Percentiles rank a stretch among this genome's conserved stretches.
phyloP scores from a whole-genome alignment of 2,888 invertebrate species.

The Pseudococcus jackbeardsleyi region DNA sequence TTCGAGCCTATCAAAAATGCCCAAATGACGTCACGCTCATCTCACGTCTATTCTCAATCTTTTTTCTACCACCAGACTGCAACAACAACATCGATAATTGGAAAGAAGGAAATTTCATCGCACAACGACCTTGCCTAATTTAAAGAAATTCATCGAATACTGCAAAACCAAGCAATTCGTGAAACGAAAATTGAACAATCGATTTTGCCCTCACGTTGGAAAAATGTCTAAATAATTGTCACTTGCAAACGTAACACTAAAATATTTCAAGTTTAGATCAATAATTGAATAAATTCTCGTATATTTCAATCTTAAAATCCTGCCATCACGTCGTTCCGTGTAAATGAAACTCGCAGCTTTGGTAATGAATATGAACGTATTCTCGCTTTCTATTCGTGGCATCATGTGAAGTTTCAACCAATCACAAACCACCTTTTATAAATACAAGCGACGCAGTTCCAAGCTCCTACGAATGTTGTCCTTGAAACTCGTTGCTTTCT shows the following conservation, averaged over 20 bases:
- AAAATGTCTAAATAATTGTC: background rate
- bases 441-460: background rate
- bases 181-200: background rate
- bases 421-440: background rate
- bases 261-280: background rate
- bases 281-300: background rate
- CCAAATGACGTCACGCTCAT: slow-evolving; percentile 26
- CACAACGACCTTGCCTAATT: background rate
- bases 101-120: background rate
- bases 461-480: background rate
- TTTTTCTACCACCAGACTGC: slow-evolving; percentile 37
- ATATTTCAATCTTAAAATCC: background rate
- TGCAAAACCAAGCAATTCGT: background rate
- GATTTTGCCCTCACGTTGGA: background rate
- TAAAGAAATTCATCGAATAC: background rate
- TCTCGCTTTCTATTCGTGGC: slow-evolving; percentile 2
- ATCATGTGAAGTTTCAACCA: background rate
- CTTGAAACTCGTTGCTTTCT: background rate
- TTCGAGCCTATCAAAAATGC: background rate
- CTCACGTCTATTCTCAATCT: background rate
- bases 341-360: background rate
- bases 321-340: background rate
- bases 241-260: background rate
- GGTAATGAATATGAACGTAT: background rate
- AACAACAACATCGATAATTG: slow-evolving; percentile 1